Evolutionary conservation across 2,113 vertebrate species (phyloP).

Genomic region (Bostrychus sinensis): DNA sequence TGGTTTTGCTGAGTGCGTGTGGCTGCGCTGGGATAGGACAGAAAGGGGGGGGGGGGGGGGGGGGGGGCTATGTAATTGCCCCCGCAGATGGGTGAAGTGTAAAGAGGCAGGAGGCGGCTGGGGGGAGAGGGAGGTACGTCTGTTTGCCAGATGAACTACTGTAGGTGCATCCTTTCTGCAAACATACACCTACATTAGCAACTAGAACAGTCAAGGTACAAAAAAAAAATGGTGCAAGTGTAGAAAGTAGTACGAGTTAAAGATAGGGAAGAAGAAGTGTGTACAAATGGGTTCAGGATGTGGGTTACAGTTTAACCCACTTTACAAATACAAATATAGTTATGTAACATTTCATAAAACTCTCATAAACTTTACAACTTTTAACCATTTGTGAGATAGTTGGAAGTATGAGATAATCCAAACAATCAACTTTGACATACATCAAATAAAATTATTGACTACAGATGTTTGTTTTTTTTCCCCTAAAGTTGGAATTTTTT

Average conservation of each 20-base stretch:
- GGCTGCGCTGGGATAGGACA: slow-evolving; percentile 50
- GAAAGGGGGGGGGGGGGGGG: neutral
- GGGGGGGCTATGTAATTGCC: slow-evolving; percentile 63
- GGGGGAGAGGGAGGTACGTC: slow-evolving; percentile 15
- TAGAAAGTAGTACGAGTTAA: neutral
- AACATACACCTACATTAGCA: slow-evolving; percentile 52
- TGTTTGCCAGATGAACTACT: slow-evolving; percentile 44
- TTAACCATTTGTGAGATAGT: too few relatives aligned
- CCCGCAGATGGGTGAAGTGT: slow-evolving; percentile 66
- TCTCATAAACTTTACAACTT: neutral
- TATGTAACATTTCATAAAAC: slow-evolving; percentile 4
- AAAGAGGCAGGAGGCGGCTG: slow-evolving; percentile 58
- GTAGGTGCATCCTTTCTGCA: slow-evolving; percentile 49
- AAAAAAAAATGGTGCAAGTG: slow-evolving; percentile 19
- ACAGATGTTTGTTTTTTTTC: too few relatives aligned
- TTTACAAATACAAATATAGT: neutral
- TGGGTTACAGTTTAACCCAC: slow-evolving; percentile 3
- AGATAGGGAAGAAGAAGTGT: neutral
- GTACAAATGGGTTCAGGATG: neutral
- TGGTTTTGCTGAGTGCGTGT: slow-evolving; percentile 71
- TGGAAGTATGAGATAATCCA: too few relatives aligned
- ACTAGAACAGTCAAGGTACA: slow-evolving; percentile 40
- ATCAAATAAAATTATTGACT: too few relatives aligned
- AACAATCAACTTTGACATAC: too few relatives aligned
- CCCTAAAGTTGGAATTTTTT: too few relatives aligned